Conservation (phyloP, 2,113 vertebrate species). For the Lamprologus tigripictilis region DNA sequence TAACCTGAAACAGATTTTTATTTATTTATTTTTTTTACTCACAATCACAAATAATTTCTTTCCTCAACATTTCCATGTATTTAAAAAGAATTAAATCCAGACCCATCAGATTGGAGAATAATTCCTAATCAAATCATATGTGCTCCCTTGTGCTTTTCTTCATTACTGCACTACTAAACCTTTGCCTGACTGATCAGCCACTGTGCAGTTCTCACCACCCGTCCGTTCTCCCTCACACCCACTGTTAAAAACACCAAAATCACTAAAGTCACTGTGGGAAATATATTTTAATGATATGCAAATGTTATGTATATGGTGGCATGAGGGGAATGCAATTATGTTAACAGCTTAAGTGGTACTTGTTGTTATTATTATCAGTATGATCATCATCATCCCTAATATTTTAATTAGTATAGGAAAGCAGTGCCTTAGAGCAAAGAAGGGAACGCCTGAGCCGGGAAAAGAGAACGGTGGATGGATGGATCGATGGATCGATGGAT, state of each 20-base stretch:
- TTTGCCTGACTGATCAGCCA: slow-evolving; percentile 3
- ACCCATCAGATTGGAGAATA: neutral
- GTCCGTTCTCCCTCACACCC: slow-evolving; percentile 17
- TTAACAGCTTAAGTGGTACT: slow-evolving; percentile 73
- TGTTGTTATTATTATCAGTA: slow-evolving; percentile 68
- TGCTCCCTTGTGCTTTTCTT: neutral
- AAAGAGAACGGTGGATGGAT: neutral
- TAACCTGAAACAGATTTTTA: neutral
- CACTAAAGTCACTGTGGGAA: slow-evolving; percentile 41
- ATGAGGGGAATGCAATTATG: slow-evolving; percentile 70
- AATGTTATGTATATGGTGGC: slow-evolving; percentile 66
- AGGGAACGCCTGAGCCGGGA: slow-evolving; percentile 3
- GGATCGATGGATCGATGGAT: neutral
- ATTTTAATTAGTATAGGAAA: slow-evolving; percentile 70
- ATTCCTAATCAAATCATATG: neutral
- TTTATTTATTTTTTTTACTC: neutral
- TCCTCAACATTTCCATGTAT: neutral
- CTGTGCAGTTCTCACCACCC: slow-evolving; percentile 1
- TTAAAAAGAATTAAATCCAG: neutral
- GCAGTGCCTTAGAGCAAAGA: slow-evolving; percentile 28
- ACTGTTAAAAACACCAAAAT: slow-evolving; percentile 18
- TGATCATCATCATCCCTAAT: slow-evolving; percentile 67
- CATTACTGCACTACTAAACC: neutral
- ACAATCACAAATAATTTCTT: neutral
- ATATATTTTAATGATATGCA: slow-evolving; percentile 66